Conservation (phyloP, 2,113 vertebrate genomes). For the Chionomys nivalis region DNA sequence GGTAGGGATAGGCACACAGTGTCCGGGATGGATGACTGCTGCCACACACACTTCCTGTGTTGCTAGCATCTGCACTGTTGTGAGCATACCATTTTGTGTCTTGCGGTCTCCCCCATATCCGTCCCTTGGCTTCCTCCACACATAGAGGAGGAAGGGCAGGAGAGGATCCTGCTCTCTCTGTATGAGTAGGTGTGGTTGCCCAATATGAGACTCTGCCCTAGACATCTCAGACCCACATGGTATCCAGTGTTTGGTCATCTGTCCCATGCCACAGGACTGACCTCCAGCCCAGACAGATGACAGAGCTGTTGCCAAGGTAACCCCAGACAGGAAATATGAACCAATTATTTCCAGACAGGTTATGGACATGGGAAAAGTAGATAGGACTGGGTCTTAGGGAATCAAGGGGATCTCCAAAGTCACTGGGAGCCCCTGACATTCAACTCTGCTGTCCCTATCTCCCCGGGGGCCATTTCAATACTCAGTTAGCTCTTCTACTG, state of each 20-base stretch:
- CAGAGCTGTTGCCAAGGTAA: not conserved
- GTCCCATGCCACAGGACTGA: not conserved
- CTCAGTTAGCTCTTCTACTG: not conserved
- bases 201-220: not conserved
- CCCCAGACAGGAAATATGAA: conserved; percentile 33
- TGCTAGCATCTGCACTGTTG: not conserved
- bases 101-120: not conserved
- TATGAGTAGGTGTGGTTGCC: not conserved
- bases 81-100: not conserved
- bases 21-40: not conserved
- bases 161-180: not conserved
- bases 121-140: not conserved
- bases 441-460: not conserved
- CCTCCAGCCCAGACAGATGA: not conserved
- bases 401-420: not conserved
- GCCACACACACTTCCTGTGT: not conserved
- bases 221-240: not conserved
- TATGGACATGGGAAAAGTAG: not conserved
- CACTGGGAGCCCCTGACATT: not conserved
- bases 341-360: conserved; percentile 44
- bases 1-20: not conserved
- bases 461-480: not conserved
- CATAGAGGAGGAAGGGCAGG: not conserved
- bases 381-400: not conserved
- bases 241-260: not conserved